Percentiles rank a stretch among this genome's conserved stretches.
phyloP scores from a whole-genome alignment of 2,113 vertebrate genomes.

The Dasyprocta punctata region DNA sequence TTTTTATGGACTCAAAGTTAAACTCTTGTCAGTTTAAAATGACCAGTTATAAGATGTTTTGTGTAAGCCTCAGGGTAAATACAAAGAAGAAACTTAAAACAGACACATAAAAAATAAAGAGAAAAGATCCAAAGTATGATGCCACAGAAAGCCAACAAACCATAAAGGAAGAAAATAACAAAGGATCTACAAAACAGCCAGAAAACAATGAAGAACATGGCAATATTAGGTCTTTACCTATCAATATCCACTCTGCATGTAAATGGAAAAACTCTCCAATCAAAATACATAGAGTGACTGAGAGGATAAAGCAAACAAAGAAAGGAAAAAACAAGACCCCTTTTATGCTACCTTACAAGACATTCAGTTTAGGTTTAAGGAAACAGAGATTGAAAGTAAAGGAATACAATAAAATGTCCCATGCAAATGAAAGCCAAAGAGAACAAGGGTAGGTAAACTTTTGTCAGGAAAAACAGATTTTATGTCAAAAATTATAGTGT shows the following conservation, averaged over 20 bases:
- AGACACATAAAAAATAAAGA: not conserved
- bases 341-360: not conserved
- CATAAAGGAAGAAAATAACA: not conserved
- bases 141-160: not conserved
- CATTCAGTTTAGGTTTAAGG: not conserved
- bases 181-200: not conserved
- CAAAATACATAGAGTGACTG: not conserved
- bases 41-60: not conserved
- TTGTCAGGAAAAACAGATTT: not conserved
- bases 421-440: not conserved
- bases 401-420: not conserved
- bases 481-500: not conserved
- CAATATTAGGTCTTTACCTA: not conserved
- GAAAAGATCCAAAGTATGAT: not conserved
- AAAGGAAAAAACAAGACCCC: not conserved
- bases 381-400: not conserved
- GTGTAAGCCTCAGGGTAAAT: not conserved
- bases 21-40: not conserved
- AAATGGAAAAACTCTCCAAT: not conserved
- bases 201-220: not conserved
- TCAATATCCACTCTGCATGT: not conserved
- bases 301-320: not conserved
- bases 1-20: not conserved
- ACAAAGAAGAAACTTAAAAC: not conserved
- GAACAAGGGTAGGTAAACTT: not conserved